Conservation (phyloP, 2,797 vertebrate genomes). For the Peromyscus nudipes region DNA sequence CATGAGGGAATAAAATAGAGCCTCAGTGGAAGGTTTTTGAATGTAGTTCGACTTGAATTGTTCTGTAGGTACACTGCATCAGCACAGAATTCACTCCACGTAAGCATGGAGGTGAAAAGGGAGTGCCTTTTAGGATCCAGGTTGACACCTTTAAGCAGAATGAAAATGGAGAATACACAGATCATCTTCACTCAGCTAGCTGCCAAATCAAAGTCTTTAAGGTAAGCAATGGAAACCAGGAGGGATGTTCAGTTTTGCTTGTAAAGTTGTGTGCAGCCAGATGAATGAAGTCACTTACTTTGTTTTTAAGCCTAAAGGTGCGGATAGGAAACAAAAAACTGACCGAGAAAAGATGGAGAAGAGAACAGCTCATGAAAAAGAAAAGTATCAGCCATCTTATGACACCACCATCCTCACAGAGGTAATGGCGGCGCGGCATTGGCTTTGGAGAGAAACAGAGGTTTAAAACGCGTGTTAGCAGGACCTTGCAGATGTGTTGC, state of each 20-base stretch:
- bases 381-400: slow-evolving; percentile 93
- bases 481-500: not conserved
- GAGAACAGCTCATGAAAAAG: slow-evolving; percentile 91
- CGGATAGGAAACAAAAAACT: slow-evolving; percentile 93
- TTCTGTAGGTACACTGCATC: slow-evolving; percentile 91
- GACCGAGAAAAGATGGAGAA: slow-evolving; percentile 94
- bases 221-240: slow-evolving; percentile 87
- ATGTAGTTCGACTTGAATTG: not conserved
- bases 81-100: slow-evolving; percentile 93
- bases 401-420: slow-evolving; percentile 93
- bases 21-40: not conserved
- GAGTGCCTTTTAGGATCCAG: slow-evolving; percentile 92
- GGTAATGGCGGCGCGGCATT: slow-evolving; percentile 85
- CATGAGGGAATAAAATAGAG: not conserved
- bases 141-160: slow-evolving; percentile 92
- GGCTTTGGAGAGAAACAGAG: slow-evolving; percentile 58
- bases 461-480: not conserved
- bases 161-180: slow-evolving; percentile 93
- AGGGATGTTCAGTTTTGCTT: not conserved
- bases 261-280: slow-evolving; percentile 1
- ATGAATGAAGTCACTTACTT: slow-evolving; percentile 70
- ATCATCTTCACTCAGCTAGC: slow-evolving; percentile 98
- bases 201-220: slow-evolving; percentile 99
- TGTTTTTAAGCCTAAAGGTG: slow-evolving; percentile 92
- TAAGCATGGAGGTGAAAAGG: slow-evolving; percentile 92